phyloP scores from a whole-genome alignment of 2,113 vertebrate genomes.

The Chloropsis cyanopogon region DNA sequence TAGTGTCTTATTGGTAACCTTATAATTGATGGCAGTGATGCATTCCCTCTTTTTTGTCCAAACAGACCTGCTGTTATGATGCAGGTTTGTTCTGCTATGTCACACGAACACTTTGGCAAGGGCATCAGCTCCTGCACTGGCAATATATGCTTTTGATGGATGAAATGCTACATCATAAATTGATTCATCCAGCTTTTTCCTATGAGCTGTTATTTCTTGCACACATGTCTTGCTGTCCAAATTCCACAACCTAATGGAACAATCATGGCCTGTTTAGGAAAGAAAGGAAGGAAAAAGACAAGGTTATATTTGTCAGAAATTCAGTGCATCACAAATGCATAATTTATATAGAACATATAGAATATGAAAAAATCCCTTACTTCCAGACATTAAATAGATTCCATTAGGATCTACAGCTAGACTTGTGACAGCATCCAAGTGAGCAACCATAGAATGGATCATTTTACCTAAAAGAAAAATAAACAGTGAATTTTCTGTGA shows the following conservation, averaged over 20 bases:
- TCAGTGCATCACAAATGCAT: background rate
- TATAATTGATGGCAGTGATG: constrained; percentile 83
- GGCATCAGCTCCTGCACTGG: constrained; percentile 96
- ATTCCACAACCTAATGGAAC: constrained; percentile 98
- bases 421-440: constrained; percentile 97
- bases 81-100: constrained; percentile 65
- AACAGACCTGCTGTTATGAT: constrained; percentile 70
- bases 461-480: constrained; percentile 85
- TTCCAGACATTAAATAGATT: constrained; percentile 99
- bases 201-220: constrained; percentile 98
- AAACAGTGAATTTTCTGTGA: constrained; percentile 3
- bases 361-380: constrained; percentile 74
- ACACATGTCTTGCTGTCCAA: constrained; percentile 98
- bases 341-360: background rate
- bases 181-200: constrained; percentile 98
- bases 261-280: constrained; percentile 89
- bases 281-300: background rate
- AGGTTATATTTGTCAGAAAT: background rate
- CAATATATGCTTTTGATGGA: constrained; percentile 98
- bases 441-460: constrained; percentile 98
- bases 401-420: constrained; percentile 98
- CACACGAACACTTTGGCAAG: constrained; percentile 98
- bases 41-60: constrained; percentile 76
- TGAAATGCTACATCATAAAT: constrained; percentile 99
- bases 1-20: constrained; percentile 82